Evolutionary conservation across 2,888 invertebrate genomes (phyloP).

Genomic region (Vandiemenella viatica): DNA sequence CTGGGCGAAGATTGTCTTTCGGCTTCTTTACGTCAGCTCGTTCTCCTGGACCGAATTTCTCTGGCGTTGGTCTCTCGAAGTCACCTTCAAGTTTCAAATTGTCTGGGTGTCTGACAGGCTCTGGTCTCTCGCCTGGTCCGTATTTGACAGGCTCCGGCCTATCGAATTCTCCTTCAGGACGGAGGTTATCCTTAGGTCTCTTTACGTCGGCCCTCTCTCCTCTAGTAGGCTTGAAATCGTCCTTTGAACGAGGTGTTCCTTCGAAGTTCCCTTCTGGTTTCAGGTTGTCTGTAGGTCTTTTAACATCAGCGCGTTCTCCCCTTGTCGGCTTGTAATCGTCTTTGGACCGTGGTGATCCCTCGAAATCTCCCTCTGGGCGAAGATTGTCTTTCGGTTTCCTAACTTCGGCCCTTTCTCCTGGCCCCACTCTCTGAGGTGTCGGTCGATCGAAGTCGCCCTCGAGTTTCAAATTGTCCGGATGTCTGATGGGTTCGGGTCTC

Average conservation of each 20-base stretch:
- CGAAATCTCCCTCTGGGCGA: slow-evolving; percentile 25
- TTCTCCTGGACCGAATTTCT: no score
- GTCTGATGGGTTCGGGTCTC: slow-evolving; percentile 6
- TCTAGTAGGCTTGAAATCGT: slow-evolving; percentile 23
- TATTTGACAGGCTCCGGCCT: slow-evolving; percentile 29
- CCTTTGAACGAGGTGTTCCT: slow-evolving; percentile 23
- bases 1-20: no score
- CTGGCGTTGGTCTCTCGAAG: slow-evolving; percentile 19
- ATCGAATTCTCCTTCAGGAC: slow-evolving; percentile 40
- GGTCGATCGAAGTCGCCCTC: slow-evolving; percentile 20
- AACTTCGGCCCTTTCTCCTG: slow-evolving; percentile 16
- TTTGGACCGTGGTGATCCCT: slow-evolving; percentile 20
- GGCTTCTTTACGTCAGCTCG: no score
- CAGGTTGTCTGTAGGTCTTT: slow-evolving; percentile 39
- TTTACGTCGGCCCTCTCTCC: slow-evolving; percentile 24
- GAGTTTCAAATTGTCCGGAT: slow-evolving; percentile 16
- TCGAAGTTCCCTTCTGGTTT: slow-evolving; percentile 33
- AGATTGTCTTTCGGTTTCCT: slow-evolving; percentile 20
- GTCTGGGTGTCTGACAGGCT: slow-evolving; percentile 24
- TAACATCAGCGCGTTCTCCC: slow-evolving; percentile 19
- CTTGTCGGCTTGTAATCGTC: slow-evolving; percentile 16
- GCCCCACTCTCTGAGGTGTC: not conserved
- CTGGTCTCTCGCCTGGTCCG: slow-evolving; percentile 26
- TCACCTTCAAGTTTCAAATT: slow-evolving; percentile 24
- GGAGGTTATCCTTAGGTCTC: slow-evolving; percentile 45